phyloP scores from a whole-genome alignment of 2,113 vertebrate species.

The Glaucomys volans region DNA sequence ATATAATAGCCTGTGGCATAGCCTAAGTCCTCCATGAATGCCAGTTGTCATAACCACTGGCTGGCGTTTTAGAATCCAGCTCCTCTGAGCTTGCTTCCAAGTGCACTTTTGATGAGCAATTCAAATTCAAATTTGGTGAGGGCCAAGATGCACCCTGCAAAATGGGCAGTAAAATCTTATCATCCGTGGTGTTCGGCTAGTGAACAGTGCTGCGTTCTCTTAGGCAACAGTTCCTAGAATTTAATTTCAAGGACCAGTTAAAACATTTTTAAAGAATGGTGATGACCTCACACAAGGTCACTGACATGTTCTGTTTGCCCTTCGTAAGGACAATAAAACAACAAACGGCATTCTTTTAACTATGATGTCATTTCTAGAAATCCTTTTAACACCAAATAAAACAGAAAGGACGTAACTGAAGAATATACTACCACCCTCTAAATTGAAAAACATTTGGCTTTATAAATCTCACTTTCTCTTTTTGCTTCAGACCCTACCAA shows the following conservation, averaged over 20 bases:
- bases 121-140: too few species aligned
- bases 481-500: not conserved
- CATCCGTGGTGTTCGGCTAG: not conserved
- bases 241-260: conserved; percentile 57
- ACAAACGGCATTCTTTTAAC: not conserved
- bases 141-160: not conserved
- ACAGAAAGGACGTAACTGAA: not conserved
- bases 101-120: not conserved
- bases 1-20: not conserved
- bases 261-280: not conserved
- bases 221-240: conserved; percentile 37
- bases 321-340: not conserved
- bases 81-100: not conserved
- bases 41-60: not conserved
- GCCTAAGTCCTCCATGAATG: not conserved
- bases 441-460: not conserved
- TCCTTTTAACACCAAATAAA: not conserved
- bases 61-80: not conserved
- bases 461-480: not conserved
- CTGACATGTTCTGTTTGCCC: not conserved
- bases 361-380: not conserved
- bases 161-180: not conserved
- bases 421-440: not conserved
- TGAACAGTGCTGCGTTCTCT: not conserved
- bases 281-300: conserved; percentile 31